Evolutionary conservation across 2,113 vertebrate species (phyloP).

Genomic region (Silurus meridionalis): DNA sequence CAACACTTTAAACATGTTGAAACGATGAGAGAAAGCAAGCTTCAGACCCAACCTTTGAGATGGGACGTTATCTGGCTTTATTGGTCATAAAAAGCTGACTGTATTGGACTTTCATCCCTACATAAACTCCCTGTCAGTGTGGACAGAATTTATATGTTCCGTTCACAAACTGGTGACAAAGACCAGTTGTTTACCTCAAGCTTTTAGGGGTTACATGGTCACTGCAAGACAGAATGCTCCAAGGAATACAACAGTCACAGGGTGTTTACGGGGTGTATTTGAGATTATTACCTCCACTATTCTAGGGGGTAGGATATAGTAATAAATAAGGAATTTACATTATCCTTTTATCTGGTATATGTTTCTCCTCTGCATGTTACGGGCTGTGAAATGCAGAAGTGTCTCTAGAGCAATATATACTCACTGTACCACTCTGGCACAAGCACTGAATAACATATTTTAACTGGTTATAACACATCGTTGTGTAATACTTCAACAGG

Average conservation of each 20-base stretch:
- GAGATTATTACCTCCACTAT: not conserved
- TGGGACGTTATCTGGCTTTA: conserved; percentile 63
- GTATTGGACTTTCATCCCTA: conserved; percentile 68
- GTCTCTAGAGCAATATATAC: not conserved
- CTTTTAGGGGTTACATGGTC: not conserved
- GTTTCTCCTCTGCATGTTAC: not conserved
- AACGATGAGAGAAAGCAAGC: conserved; percentile 14
- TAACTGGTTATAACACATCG: not conserved
- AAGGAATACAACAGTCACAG: not conserved
- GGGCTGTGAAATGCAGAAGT: not conserved
- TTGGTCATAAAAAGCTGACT: conserved; percentile 45
- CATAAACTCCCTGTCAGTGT: conserved; percentile 50
- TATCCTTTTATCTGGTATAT: not conserved
- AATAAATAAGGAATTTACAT: not conserved
- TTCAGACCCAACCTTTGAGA: conserved; percentile 54
- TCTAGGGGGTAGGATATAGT: no score
- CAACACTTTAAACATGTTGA: conserved; percentile 14
- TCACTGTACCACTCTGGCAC: not conserved
- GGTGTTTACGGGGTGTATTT: not conserved
- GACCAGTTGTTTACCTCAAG: not conserved
- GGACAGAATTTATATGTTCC: not conserved
- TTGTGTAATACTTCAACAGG: not conserved
- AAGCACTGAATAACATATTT: not conserved
- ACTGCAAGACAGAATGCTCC: not conserved
- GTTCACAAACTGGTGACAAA: conserved; percentile 6